Percentiles rank a stretch among this genome's conserved stretches.
These are phyloP conservation scores for Zoanthus gigantus DNA, from an alignment of 92 coral and sea anemone species.

Conservation along the genomic window DNA sequence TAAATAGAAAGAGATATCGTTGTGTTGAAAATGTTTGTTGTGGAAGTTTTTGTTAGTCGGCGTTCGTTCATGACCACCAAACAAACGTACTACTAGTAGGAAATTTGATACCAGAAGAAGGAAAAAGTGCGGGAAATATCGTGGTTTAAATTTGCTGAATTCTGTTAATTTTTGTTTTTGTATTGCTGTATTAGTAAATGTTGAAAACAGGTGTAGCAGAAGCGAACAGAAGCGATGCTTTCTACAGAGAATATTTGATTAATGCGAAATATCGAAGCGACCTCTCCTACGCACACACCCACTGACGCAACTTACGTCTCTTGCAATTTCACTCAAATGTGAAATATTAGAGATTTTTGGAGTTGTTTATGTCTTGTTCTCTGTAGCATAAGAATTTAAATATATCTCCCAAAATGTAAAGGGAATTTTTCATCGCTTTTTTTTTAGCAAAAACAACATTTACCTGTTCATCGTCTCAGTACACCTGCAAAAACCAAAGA, in stretches of 20 bases:
- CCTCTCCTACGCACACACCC: conserved; percentile 46
- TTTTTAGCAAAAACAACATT: neutral
- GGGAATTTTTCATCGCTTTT: neutral
- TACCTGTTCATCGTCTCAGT: conserved; percentile 26
- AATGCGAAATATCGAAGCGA: neutral
- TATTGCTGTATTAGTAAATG: neutral
- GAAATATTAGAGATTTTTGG: neutral
- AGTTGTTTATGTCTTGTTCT: neutral
- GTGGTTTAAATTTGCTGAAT: neutral
- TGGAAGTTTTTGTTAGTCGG: neutral
- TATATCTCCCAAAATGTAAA: neutral
- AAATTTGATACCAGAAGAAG: neutral
- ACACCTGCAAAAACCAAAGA: conserved; percentile 42
- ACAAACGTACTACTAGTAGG: neutral
- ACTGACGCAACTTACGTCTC: neutral
- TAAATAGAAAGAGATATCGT: neutral
- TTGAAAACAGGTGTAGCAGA: neutral
- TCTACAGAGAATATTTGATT: conserved; percentile 23
- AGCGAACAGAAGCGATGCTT: conserved; percentile 15
- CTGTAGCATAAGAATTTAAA: neutral
- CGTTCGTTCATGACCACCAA: conserved; percentile 22
- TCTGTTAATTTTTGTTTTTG: neutral
- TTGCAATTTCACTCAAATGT: neutral
- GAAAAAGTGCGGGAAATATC: neutral
- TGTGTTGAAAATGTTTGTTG: conserved; percentile 2